These are phyloP conservation scores for Tragelaphus buxtoni DNA, from an alignment of 2,113 vertebrate species.

Conservation along the genomic window DNA sequence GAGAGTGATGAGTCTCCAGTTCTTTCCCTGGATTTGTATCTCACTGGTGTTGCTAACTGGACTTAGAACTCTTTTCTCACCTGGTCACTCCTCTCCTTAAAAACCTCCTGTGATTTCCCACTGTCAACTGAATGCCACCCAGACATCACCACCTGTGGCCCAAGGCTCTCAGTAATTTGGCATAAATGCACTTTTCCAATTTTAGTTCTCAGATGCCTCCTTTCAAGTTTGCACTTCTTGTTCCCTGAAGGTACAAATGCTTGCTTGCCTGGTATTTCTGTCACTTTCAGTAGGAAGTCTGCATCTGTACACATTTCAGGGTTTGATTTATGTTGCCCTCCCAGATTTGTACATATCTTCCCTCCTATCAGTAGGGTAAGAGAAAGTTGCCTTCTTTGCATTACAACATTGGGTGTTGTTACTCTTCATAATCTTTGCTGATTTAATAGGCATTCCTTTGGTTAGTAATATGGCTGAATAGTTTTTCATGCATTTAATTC, in stretches of 20 bases:
- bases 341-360: not conserved
- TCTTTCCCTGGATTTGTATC: not conserved
- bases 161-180: not conserved
- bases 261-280: not conserved
- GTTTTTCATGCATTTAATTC: constrained; percentile 24
- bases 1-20: not conserved
- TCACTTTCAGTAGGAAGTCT: not conserved
- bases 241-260: not conserved
- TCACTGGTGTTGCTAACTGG: not conserved
- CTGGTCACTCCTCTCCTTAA: not conserved
- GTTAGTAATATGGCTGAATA: not conserved
- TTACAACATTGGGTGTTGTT: not conserved
- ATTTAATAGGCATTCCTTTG: not conserved
- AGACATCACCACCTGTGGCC: not conserved
- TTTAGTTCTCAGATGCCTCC: not conserved
- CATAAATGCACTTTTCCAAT: not conserved
- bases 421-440: not conserved
- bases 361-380: not conserved
- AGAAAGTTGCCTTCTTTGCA: not conserved
- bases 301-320: not conserved
- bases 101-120: not conserved
- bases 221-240: not conserved
- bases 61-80: not conserved
- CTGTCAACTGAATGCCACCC: not conserved
- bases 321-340: not conserved